Evolutionary conservation across 92 coral and sea anemone genomes (phyloP), one percentile per base, ranked within the genome.

Genomic region (Parazoanthus swiftii): DNA sequence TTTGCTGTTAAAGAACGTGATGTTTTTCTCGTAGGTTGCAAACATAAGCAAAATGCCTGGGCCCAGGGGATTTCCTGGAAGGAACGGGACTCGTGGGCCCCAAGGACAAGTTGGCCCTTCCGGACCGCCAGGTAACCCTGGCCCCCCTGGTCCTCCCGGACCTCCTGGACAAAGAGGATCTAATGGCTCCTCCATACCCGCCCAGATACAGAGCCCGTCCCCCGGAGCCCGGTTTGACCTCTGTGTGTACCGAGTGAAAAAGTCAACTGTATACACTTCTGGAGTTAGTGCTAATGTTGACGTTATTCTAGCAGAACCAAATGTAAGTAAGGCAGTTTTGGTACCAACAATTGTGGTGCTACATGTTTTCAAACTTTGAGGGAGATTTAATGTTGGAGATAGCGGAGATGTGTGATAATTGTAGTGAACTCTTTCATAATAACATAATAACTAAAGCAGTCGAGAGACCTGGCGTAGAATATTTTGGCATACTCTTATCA

Each of bases 31-130:
- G 66, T 11, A 79, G 82, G 82, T 79, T 50, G 82, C 58, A 23
- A 79, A 43, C 20, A 79, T 44, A n/a, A 79, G 82, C 66, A 79
- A 79, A 79, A 79, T 79, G 67, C 39, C 81, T 44, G 81, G 81
- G 1, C 81, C 81, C 2, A 23, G 35, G 65, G 81, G 81, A 39
- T 23, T 44, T 4, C 37, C 81, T 33, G 81, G 81, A 10, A n/a
- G 1, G 8, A 14, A 37, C 26, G 78, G 78, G 8, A 1, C 81
- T 44, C 54, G 5, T 0, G 81, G 81, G 2, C 58, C 81, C 7
- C 65, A 9, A 11, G 81, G 81, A 0, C 81, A n/a, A 2, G 65
- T 54, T 20, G 82, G 82, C 0, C 67, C 63, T 13, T 6, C 16
- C 20, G 81, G 81, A 20, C 58, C 58, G 0, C 51, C 81, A 23